A percentile compares a stretch with the other conserved stretches of the same genome.
phyloP scores from a whole-genome alignment of 2,888 invertebrate genomes.

The Habroteleia sp. region DNA sequence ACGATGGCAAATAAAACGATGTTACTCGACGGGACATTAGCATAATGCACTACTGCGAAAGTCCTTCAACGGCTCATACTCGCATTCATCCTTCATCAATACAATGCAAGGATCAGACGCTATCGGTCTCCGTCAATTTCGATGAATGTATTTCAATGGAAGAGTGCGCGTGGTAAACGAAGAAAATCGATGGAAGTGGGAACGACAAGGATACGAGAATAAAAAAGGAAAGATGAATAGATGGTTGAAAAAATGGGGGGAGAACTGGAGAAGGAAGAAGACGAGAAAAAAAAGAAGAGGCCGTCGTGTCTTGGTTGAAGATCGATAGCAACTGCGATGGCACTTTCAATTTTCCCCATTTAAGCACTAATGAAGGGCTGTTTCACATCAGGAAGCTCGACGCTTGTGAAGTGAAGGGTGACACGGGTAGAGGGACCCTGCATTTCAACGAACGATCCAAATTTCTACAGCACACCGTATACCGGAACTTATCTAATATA shows the following conservation, averaged over 20 bases:
- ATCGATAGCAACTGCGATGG: constrained; percentile 60
- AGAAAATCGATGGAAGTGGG: constrained; percentile 31
- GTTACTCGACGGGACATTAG: constrained; percentile 51
- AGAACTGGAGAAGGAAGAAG: constrained; percentile 8
- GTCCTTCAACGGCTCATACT: constrained; percentile 54
- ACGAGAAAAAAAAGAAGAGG: constrained; percentile 9
- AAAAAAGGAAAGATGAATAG: constrained; percentile 20
- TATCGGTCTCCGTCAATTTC: constrained; percentile 61
- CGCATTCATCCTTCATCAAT: constrained; percentile 56
- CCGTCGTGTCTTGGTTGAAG: constrained; percentile 37
- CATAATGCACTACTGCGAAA: constrained; percentile 52
- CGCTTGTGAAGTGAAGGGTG: constrained; percentile 63
- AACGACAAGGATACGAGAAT: constrained; percentile 8
- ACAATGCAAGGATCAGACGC: constrained; percentile 58
- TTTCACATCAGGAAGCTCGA: constrained; percentile 61
- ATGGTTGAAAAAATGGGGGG: constrained; percentile 18
- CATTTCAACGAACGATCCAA: constrained; percentile 43
- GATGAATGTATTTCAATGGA: constrained; percentile 53
- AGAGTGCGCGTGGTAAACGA: constrained; percentile 29
- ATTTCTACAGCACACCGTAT: constrained; percentile 68
- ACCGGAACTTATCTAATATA: constrained; percentile 75
- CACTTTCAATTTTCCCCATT: constrained; percentile 77
- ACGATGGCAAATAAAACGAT: constrained; percentile 57
- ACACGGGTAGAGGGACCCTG: constrained; percentile 65
- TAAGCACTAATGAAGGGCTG: constrained; percentile 73